Evolutionary conservation across 2,888 invertebrate genomes (phyloP).

Genomic region (Periphyllus acericola): DNA sequence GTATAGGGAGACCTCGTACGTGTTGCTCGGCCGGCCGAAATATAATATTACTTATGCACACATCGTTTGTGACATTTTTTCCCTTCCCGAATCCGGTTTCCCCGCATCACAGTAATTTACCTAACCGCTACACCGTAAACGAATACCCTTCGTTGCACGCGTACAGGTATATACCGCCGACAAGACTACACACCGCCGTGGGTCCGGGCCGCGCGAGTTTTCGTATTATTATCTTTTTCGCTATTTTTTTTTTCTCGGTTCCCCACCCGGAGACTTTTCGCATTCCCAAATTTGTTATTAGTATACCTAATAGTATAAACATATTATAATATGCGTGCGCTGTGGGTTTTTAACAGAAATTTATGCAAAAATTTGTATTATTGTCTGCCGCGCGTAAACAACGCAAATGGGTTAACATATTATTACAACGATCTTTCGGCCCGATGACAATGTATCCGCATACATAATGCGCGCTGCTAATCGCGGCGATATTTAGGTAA

Average conservation of each 20-base stretch:
- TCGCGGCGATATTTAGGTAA: no score
- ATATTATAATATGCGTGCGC: neutral
- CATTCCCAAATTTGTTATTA: constrained; percentile 25
- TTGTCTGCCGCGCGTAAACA: constrained; percentile 13
- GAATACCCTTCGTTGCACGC: constrained; percentile 11
- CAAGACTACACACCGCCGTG: no score
- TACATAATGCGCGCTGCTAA: no score
- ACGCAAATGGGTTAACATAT: neutral
- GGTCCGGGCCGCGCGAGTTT: neutral
- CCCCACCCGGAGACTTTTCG: neutral
- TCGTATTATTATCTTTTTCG: neutral
- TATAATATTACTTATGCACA: neutral
- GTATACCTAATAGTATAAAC: no score
- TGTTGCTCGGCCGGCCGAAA: neutral
- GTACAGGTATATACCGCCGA: neutral
- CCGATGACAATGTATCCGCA: no score
- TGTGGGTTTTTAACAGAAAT: neutral
- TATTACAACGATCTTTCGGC: neutral
- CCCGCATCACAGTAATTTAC: no score
- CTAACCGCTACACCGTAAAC: neutral
- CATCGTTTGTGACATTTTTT: neutral
- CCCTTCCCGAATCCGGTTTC: constrained; percentile 4
- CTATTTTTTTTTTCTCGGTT: no score
- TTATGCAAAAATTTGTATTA: constrained; percentile 42
- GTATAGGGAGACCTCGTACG: neutral